These are phyloP conservation scores for Neotoma lepida DNA, from an alignment of 2,113 vertebrate species.

Conservation along the genomic window DNA sequence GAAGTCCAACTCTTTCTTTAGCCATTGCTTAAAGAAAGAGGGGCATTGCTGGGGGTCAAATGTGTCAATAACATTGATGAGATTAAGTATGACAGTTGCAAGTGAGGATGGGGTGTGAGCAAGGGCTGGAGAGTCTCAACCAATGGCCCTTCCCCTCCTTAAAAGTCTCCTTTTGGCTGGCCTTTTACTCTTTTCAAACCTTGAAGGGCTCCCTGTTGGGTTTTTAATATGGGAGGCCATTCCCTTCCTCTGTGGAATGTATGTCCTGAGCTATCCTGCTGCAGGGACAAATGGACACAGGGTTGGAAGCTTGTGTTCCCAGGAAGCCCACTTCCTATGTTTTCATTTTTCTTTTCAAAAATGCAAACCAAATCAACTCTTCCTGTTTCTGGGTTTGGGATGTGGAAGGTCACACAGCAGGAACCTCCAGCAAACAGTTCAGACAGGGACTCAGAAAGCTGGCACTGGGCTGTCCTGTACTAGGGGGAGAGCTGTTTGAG, in stretches of 20 bases:
- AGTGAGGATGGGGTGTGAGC: not conserved
- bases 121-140: slow-evolving; percentile 50
- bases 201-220: slow-evolving; percentile 63
- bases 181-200: slow-evolving; percentile 65
- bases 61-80: slow-evolving; percentile 51
- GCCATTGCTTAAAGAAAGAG: slow-evolving; percentile 56
- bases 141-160: not conserved
- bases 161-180: slow-evolving; percentile 38
- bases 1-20: not conserved
- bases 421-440: slow-evolving; percentile 54
- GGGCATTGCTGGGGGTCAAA: slow-evolving; percentile 20
- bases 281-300: slow-evolving; percentile 35
- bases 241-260: slow-evolving; percentile 69
- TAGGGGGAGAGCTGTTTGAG: not conserved
- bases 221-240: slow-evolving; percentile 55
- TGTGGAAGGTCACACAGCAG: slow-evolving; percentile 70
- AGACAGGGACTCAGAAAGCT: slow-evolving; percentile 52
- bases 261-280: slow-evolving; percentile 68
- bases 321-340: slow-evolving; percentile 69
- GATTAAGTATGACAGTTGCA: slow-evolving; percentile 31
- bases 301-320: slow-evolving; percentile 72
- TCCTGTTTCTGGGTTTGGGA: slow-evolving; percentile 74
- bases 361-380: slow-evolving; percentile 63
- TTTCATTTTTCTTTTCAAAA: slow-evolving; percentile 78
- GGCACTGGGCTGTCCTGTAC: slow-evolving; percentile 26